These are phyloP conservation scores for Myotis findleyi DNA, from an alignment of 2,797 vertebrate genomes.

Conservation along the genomic window DNA sequence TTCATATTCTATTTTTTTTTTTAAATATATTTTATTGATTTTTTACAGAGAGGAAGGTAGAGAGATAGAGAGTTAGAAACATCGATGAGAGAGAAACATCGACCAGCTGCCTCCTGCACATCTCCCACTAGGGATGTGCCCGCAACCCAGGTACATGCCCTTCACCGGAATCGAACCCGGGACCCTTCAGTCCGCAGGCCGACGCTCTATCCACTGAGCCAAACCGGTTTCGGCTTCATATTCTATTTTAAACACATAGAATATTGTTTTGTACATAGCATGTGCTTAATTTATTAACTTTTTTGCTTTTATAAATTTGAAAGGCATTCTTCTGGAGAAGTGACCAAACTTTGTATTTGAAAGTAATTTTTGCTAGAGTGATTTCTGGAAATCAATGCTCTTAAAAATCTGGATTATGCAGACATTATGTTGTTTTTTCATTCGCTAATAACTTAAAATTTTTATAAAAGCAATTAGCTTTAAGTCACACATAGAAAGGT, in stretches of 20 bases:
- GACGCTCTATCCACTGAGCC: no score
- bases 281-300: neutral
- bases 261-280: neutral
- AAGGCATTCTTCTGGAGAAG: neutral
- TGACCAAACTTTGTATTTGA: neutral
- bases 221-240: no score
- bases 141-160: no score
- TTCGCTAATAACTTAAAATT: slow-evolving; percentile 7
- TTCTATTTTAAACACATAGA: neutral
- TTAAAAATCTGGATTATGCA: neutral
- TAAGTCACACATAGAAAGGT: neutral
- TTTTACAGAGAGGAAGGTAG: no score
- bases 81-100: no score
- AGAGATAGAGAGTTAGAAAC: no score
- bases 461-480: neutral
- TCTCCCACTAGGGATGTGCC: no score
- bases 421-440: neutral
- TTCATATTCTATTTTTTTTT: slow-evolving; percentile 13
- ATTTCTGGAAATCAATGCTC: slow-evolving; percentile 12
- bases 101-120: no score
- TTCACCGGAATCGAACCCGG: no score
- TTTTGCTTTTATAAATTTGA: neutral
- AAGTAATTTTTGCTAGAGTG: neutral
- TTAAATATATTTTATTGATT: no score
- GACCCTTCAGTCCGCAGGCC: no score